Evolutionary conservation across 2,888 invertebrate genomes (phyloP).

Genomic region (Odontocerum albicorne): DNA sequence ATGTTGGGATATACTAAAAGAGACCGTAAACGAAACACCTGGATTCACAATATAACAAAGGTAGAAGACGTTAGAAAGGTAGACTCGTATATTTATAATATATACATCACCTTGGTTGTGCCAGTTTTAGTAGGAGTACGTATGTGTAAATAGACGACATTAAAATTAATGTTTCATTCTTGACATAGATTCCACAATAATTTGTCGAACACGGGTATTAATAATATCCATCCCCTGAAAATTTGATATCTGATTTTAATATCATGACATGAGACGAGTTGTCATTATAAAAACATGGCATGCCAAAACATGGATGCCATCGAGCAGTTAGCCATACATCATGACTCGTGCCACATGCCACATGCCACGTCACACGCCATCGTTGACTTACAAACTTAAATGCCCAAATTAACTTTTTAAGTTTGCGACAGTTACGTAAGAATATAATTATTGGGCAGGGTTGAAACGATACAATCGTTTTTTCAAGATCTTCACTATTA

Average conservation of each 20-base stretch:
- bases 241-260: conserved; percentile 24
- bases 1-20: no score
- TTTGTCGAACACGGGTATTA: conserved; percentile 3
- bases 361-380: conserved; percentile 1
- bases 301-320: conserved; percentile 22
- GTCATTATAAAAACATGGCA: conserved; percentile 32
- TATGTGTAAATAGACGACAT: no score
- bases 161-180: no score
- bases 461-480: neutral
- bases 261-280: conserved; percentile 28
- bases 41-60: no score
- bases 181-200: no score
- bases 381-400: conserved; percentile 13
- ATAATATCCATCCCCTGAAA: no score
- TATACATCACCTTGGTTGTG: no score
- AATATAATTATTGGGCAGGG: conserved; percentile 22
- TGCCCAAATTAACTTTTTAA: conserved; percentile 17
- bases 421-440: conserved; percentile 22
- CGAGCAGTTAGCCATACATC: conserved; percentile 10
- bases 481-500: neutral
- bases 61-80: no score
- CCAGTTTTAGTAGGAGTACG: no score
- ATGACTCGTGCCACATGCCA: conserved; percentile 21
- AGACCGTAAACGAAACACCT: no score
- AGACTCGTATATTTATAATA: no score